These are phyloP conservation scores for Macrocentrus cingulum DNA, from an alignment of 1,140 invertebrate species.

Conservation along the genomic window DNA sequence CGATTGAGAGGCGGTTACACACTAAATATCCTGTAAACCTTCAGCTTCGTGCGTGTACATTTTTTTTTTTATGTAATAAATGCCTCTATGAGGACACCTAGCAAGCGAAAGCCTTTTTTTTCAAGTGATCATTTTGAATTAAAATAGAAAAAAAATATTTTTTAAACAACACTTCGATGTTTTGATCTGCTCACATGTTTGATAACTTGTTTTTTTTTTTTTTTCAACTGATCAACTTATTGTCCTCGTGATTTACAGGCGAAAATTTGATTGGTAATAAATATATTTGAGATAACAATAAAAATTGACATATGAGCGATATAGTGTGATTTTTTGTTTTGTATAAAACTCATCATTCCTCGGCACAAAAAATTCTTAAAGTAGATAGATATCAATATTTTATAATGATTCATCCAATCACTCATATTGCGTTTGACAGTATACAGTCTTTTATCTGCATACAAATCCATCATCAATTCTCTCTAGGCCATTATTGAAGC, in stretches of 20 bases:
- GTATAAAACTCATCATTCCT: background rate
- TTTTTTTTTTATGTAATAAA: background rate
- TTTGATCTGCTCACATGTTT: slow-evolving; percentile 24
- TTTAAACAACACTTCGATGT: slow-evolving; percentile 17
- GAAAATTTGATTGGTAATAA: slow-evolving; percentile 24
- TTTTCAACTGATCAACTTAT: slow-evolving; percentile 30
- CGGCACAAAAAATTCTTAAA: slow-evolving; percentile 6
- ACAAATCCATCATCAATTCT: slow-evolving; percentile 8
- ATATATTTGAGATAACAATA: slow-evolving; percentile 10
- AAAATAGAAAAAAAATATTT: background rate
- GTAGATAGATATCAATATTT: slow-evolving; percentile 1
- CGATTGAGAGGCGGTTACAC: background rate
- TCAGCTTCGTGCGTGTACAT: background rate
- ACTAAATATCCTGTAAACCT: background rate
- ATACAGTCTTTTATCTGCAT: background rate
- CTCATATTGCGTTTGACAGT: slow-evolving; percentile 15
- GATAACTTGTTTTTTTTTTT: slow-evolving; percentile 18
- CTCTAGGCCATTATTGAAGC: slow-evolving; percentile 13
- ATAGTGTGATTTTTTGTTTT: background rate
- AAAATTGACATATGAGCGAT: slow-evolving; percentile 11
- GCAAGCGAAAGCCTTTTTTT: background rate
- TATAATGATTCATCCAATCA: background rate
- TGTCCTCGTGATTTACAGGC: slow-evolving; percentile 20
- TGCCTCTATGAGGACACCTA: background rate
- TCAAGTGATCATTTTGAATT: background rate